phyloP scores from a whole-genome alignment of 1,140 invertebrate species.

The Sitobion miscanthi region DNA sequence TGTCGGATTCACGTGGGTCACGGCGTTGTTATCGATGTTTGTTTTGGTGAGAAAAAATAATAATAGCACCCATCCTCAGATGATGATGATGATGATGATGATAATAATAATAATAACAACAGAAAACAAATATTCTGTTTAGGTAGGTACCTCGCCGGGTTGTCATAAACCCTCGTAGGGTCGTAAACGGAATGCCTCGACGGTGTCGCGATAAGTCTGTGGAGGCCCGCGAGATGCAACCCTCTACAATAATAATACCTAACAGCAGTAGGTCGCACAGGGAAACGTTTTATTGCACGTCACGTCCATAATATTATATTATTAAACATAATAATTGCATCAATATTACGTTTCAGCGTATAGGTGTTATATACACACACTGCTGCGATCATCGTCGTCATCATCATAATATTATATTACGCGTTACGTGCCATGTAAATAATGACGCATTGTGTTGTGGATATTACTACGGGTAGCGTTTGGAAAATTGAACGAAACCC shows the following conservation, averaged over 20 bases:
- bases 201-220: background rate
- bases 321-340: background rate
- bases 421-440: background rate
- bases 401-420: background rate
- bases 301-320: background rate
- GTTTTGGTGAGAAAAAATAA: background rate
- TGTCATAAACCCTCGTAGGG: background rate
- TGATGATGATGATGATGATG: background rate
- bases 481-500: background rate
- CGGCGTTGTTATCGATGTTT: background rate
- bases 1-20: too few species aligned
- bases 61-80: background rate
- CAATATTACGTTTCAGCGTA: background rate
- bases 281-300: background rate
- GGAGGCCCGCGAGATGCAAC: background rate
- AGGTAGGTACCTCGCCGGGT: background rate
- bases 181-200: background rate
- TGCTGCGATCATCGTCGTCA: background rate
- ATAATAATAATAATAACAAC: background rate
- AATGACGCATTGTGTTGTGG: too few species aligned
- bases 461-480: background rate
- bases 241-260: background rate
- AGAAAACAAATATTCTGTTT: background rate
- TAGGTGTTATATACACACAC: background rate
- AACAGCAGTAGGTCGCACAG: background rate